A percentile compares a stretch with the other conserved stretches of the same genome.
Conservation (phyloP, 1,140 invertebrate genomes). For the Magallana ariakensis region DNA sequence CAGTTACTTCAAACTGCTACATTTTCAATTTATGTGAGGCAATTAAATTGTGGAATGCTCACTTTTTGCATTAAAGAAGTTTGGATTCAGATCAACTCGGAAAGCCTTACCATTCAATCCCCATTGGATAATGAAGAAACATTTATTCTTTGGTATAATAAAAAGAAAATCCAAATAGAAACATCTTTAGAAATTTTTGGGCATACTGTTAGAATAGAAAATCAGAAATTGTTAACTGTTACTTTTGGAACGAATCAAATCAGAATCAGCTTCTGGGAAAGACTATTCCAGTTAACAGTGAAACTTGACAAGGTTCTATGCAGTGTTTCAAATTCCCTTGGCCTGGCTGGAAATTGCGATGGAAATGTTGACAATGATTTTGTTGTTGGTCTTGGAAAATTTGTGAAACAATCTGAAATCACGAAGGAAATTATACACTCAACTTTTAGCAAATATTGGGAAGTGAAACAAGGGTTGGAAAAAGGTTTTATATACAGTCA, state of each 20-base stretch:
- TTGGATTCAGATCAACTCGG: slow-evolving; percentile 49
- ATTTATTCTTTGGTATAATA: slow-evolving; percentile 46
- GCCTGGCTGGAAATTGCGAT: slow-evolving; percentile 65
- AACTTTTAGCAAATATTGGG: slow-evolving; percentile 54
- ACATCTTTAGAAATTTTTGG: too few relatives aligned
- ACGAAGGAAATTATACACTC: slow-evolving; percentile 53
- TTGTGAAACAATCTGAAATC: slow-evolving; percentile 49
- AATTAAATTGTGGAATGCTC: slow-evolving; percentile 44
- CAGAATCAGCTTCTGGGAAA: too few relatives aligned
- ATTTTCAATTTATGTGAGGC: slow-evolving; percentile 43
- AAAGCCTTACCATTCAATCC: slow-evolving; percentile 58
- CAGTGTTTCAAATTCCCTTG: neutral
- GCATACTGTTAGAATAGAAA: too few relatives aligned
- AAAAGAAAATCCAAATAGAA: too few relatives aligned
- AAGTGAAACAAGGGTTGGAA: neutral
- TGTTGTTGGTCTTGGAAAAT: slow-evolving; percentile 17
- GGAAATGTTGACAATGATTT: slow-evolving; percentile 62
- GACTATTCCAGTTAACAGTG: too few relatives aligned
- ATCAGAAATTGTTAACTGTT: too few relatives aligned
- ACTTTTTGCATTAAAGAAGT: slow-evolving; percentile 53
- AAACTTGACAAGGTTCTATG: too few relatives aligned
- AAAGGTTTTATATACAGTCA: slow-evolving; percentile 58
- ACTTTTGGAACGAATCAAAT: too few relatives aligned
- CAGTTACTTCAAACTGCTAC: slow-evolving; percentile 37
- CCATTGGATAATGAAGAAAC: neutral